Evolutionary conservation across 2,797 vertebrate species (phyloP).

Genomic region (Tokudaia tokunoshimensis): DNA sequence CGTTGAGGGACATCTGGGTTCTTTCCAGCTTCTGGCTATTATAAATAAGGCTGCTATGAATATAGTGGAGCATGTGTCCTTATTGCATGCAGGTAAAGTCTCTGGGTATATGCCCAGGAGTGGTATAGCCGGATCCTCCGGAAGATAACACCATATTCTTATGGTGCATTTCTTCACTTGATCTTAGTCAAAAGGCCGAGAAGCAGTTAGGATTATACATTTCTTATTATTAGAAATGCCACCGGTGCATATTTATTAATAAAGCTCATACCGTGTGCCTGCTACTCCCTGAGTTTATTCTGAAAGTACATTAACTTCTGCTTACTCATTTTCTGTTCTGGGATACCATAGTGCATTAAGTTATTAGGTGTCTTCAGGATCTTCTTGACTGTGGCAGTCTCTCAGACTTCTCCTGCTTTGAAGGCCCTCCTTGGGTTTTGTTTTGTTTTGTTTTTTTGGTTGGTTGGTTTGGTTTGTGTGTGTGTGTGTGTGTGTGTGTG

Average conservation of each 20-base stretch:
- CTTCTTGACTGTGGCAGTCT: not conserved
- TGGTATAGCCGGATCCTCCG: no score
- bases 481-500: no score
- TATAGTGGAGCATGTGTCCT: no score
- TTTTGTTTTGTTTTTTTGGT: not conserved
- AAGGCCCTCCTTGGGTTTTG: not conserved
- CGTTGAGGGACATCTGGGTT: no score
- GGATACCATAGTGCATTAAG: accelerated
- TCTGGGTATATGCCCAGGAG: no score
- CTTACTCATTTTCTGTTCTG: not conserved
- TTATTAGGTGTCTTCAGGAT: not conserved
- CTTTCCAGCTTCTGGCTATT: no score
- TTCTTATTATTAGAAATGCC: not conserved
- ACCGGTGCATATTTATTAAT: not conserved
- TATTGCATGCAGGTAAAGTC: no score
- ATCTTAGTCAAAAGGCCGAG: not conserved
- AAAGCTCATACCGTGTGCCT: not conserved
- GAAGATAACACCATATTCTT: not conserved
- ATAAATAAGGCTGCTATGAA: no score
- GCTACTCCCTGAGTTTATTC: not conserved
- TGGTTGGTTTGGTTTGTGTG: not conserved
- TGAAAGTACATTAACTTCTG: not conserved
- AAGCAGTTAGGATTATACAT: not conserved
- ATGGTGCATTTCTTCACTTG: not conserved
- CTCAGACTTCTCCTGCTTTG: not conserved